Conservation (phyloP, 1,140 invertebrate species). For the Drosophila nigrodunni region DNA sequence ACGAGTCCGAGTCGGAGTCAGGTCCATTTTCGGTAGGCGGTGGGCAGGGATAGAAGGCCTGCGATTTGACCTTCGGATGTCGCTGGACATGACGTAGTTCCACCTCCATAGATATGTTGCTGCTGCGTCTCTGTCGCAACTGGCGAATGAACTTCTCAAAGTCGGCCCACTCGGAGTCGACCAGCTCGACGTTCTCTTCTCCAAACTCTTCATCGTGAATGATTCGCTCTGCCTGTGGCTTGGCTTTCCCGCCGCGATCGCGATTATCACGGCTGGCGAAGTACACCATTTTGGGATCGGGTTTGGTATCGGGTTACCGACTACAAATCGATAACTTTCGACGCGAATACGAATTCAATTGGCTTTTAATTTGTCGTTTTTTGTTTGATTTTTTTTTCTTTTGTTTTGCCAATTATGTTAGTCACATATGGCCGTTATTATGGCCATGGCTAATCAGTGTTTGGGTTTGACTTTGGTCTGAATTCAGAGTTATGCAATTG, state of each 20-base stretch:
- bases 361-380: not conserved
- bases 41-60: constrained; percentile 89
- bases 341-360: constrained; percentile 31
- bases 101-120: constrained; percentile 86
- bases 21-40: constrained; percentile 86
- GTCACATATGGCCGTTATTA: constrained; percentile 13
- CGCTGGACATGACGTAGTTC: constrained; percentile 85
- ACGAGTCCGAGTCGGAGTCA: constrained; percentile 83
- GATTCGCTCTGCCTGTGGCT: constrained; percentile 69
- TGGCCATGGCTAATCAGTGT: constrained; percentile 29
- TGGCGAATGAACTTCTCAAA: constrained; percentile 85
- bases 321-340: constrained; percentile 36
- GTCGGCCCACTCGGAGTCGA: constrained; percentile 84
- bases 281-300: constrained; percentile 61
- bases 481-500: constrained; percentile 42
- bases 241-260: constrained; percentile 63
- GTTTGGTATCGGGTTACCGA: not conserved
- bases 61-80: constrained; percentile 84
- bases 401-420: constrained; percentile 27
- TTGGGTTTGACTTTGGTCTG: constrained; percentile 7
- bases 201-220: constrained; percentile 84
- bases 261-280: constrained; percentile 68
- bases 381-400: not conserved
- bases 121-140: constrained; percentile 85
- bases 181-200: constrained; percentile 83